Evolutionary conservation across 2,113 vertebrate species (phyloP).

Genomic region (Lipotes vexillifer): DNA sequence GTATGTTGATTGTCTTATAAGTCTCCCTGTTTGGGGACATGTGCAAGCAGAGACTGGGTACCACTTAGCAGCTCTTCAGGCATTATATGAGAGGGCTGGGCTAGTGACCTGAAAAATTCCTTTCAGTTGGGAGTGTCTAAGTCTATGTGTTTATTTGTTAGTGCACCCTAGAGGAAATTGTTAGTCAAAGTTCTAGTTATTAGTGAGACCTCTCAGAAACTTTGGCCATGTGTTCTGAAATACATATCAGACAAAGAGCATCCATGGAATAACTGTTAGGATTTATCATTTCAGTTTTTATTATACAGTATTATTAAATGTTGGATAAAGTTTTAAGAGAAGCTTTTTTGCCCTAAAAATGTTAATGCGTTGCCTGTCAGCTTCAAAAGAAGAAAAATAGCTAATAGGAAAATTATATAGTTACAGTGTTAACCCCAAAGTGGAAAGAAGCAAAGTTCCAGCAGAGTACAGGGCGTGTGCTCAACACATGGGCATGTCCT

Average conservation of each 20-base stretch:
- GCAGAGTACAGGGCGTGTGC: background rate
- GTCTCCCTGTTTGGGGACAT: background rate
- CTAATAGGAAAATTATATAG: background rate
- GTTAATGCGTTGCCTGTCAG: slow-evolving; percentile 8
- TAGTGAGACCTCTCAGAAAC: background rate
- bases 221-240: background rate
- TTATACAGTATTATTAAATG: slow-evolving; percentile 32
- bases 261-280: background rate
- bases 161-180: background rate
- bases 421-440: background rate
- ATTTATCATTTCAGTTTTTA: slow-evolving; percentile 44
- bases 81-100: background rate
- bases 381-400: slow-evolving; percentile 26
- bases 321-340: slow-evolving; percentile 52
- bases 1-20: background rate
- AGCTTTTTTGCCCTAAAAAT: background rate
- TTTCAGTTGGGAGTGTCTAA: background rate
- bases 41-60: background rate
- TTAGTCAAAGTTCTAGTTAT: background rate
- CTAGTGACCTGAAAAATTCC: background rate
- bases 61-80: background rate
- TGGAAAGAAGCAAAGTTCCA: background rate
- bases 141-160: background rate
- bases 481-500: background rate
- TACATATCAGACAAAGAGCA: background rate